Evolutionary conservation across 35 echinoderm and acorn worm genomes (phyloP).

Genomic region (Apostichopus californicus): DNA sequence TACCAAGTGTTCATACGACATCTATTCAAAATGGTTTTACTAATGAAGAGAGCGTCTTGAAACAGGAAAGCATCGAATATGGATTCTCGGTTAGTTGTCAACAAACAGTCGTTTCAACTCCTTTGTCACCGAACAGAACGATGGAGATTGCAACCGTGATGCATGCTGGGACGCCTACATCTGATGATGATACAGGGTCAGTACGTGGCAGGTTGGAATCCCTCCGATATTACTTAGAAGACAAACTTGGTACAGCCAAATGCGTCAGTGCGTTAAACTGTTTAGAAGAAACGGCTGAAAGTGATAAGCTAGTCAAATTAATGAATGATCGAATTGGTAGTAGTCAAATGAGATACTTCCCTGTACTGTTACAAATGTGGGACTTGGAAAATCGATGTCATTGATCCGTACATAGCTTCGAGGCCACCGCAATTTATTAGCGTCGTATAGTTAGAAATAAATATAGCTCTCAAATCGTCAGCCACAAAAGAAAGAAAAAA

Average conservation of each 20-base stretch:
- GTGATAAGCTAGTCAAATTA: conserved; percentile 20
- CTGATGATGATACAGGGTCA: conserved; percentile 10
- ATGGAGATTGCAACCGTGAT: conserved; percentile 39
- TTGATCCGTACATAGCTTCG: conserved; percentile 4
- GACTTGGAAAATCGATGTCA: conserved; percentile 54
- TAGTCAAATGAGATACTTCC: conserved; percentile 53
- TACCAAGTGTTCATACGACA: too few relatives aligned
- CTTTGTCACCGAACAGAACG: background rate
- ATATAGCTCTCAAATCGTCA: background rate
- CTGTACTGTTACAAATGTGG: conserved; percentile 54
- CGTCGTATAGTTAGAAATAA: background rate
- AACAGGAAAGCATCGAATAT: too few relatives aligned
- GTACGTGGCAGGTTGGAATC: conserved; percentile 48
- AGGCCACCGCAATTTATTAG: background rate
- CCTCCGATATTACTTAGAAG: conserved; percentile 12
- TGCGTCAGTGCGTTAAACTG: conserved; percentile 45
- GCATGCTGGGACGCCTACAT: conserved; percentile 45
- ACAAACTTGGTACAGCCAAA: conserved; percentile 14
- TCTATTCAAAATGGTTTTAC: too few relatives aligned
- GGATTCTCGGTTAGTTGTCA: background rate
- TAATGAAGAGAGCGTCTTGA: too few relatives aligned
- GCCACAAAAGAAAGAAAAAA: background rate
- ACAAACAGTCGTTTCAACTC: background rate
- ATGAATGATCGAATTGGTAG: conserved; percentile 37
- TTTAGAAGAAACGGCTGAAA: conserved; percentile 40